Base-by-base conservation (phyloP, 2,797 vertebrate genomes). In the Momotus momota region DNA sequence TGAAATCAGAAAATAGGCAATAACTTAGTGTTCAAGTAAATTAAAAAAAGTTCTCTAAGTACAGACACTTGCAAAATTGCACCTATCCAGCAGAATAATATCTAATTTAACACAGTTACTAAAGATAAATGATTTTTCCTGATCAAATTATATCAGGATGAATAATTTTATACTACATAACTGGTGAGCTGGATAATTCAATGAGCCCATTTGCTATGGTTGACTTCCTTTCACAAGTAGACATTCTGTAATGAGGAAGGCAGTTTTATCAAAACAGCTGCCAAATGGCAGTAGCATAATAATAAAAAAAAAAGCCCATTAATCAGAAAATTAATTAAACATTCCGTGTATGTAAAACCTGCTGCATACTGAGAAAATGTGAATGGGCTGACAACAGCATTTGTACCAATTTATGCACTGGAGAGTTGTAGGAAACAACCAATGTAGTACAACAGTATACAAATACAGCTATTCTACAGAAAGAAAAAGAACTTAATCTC, bases 101-200 rank as follows among this genome's bases (percentile, higher is more conserved):
- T 97, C 94, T 97, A 96, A 97, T 98, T 98, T 98, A 97, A 97
- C 92, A 97, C 90, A 97, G 90, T 97, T 98, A 96, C 96, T 97
- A 97, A 96, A 97, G 98, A 98, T 97, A 98, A 98, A 98, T 98
- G 77, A 97, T 98, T 97, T 97, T 97, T 97, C 94, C 96, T 97
- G 96, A 98, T 98, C 95, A 97, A 98, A 98, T 98, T 98, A 98
- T 97, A 97, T 97, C 96, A 97, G 97, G 98, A 98, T 98, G 98
- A 98, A 98, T 98, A 97, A 98, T 98, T 98, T 98, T 98, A 97
- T 98, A 96, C 97, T 96, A 94, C 94, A 89, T 98, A 98, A 98
- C 97, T 98, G 97, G 97, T 97, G 98, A 98, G 94, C 95, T 98
- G 97, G 97, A 98, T 98, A 98, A 98, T 98, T 98, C 97, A 98